Base-by-base conservation (phyloP, 1,140 invertebrate genomes). In the Nasonia vitripennis region DNA sequence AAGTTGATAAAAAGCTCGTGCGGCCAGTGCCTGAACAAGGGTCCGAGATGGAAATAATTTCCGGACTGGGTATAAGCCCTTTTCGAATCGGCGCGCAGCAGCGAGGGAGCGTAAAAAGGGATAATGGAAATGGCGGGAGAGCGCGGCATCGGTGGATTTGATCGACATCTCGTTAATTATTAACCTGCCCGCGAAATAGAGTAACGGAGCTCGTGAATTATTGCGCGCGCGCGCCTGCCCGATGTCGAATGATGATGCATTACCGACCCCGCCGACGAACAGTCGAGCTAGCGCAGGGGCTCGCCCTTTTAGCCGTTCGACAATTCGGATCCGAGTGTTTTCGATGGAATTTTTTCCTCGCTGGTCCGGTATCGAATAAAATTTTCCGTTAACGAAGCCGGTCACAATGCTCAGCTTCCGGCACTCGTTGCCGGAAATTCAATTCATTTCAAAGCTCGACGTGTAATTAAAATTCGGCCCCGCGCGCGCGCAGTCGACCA, bases 101-200 rank as follows among this genome's bases (percentile, higher is more conserved):
- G 41, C 41, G 41, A 37, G 6, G 20, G 14, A 37, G 20, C 31
- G 2, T 34, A 79, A 31, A 34, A 37, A 11, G 17, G 41, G 41
- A 78, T 80, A 80, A 85, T 85, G 67, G 77, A 73, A 84, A 27
- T 27, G 45, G 77, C 81, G 55, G 17, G 31, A 67, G 81, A 11
- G 68, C 12, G 73, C 34, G 5, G 70, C 62, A 79, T 73, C 84
- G 70, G 73, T 41, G 79, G 75, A 48, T 83, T 79, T 88, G 85
- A 88, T 87, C 87, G 86, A 85, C 86, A 75, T 87, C 86, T 88
- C 82, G 79, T 89, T 88, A 88, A 89, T 89, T 89, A 88, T 89
- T 89, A 84, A 86, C 14, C 85, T 78, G 78, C 67, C n/a, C 23
- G 41, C 51, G 62, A 70, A 37, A 70, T 51, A 62, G 74, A 77